Base-by-base conservation (phyloP, 2,888 invertebrate species). In the Mechanitis messenoides region DNA sequence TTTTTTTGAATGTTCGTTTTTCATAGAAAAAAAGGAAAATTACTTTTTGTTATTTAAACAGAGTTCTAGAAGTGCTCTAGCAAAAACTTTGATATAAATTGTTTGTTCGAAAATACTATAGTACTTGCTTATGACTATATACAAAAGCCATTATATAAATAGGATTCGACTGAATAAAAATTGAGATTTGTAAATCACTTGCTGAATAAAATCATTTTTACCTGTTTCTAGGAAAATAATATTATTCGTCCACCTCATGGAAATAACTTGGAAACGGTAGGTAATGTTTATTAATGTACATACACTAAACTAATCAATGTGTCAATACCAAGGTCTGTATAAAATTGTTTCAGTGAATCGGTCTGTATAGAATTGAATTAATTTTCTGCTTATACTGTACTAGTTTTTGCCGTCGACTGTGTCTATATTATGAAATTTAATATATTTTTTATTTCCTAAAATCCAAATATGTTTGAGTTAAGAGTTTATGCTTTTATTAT, bases 251-350 rank as follows among this genome's bases (percentile, higher is more conserved):
- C 71, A 71, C 76, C 75, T 76, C 72, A 78, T 79, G 79, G 73
- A 78, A 76, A 75, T 75, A 57, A 63, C 57, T 71, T 71, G 72
- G 73, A 74, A 76, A 70, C 69, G 64, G 68, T 67, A 69, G 59
- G 57, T 62, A 50, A 76, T 82, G 77, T 71, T 80, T 80, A 83
- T 84, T 75, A 72, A 82, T 78, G 63, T 47, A 61, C 70, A 75
- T 76, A 76, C 72, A 76, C 74, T 73, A 78, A 72, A 80, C 80
- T 74, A 78, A 78, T 80, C 82, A 83, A 47, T 47, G 73, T 83
- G 81, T 81, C 83, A 83, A 74, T 84, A 80, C 72, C 82, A 82
- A 80, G 79, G 76, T 70, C 70, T 66, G 65, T 67, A 72, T 71
- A 69, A 70, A 67, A 68, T 68, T 71, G 45, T 59, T 45, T 47